Base-by-base conservation (phyloP, 2,888 invertebrate genomes). In the Microctonus aethiopoides region DNA sequence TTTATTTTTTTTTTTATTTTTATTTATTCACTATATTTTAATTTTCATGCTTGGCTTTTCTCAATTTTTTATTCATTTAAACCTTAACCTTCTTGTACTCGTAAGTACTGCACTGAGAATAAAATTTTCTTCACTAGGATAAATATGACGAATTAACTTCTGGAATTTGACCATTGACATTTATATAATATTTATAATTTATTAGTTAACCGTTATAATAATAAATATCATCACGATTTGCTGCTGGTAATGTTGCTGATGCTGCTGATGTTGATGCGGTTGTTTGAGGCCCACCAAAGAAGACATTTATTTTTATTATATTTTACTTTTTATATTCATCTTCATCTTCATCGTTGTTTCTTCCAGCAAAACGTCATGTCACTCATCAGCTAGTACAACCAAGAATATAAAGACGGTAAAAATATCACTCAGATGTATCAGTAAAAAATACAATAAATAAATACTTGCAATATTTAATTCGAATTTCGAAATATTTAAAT, bases 231-330 rank as follows among this genome's bases (percentile, higher is more conserved):
- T 24, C 1, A 46, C 46, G 9, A 46, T 46, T 46, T 46, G 46
- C 16, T 46, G 9, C 7, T 46, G 16, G 1, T 46, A n/a, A 7
- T 16, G 16, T 4, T 46, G 46, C 46, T 16, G 41, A 2, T 46
- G 36, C 36, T 36, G 36, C 10, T 36, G 41, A 46, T 60, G n/a
- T 36, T 26, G 20, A 11, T 34, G 36, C 22, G 20, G 20, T 59
- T 16, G 60, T 54, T 68, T 36, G 5, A 57, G 46, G 64, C 46
- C 68, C 68, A 69, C 68, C 68, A 57, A 51, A 57, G 59, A 51
- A 34, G 68, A 64, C 22, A 64, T 46, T 56, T 22, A 6, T 41
- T 56, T 57, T 54, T 57, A 16, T 57, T 57, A 32, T 46, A 59
- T 22, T 24, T 63, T n/a, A n/a, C 24, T 10, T 39, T 36, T 36